Evolutionary conservation across 2,113 vertebrate genomes (phyloP).

Genomic region (Tenebrosternarchus preto): DNA sequence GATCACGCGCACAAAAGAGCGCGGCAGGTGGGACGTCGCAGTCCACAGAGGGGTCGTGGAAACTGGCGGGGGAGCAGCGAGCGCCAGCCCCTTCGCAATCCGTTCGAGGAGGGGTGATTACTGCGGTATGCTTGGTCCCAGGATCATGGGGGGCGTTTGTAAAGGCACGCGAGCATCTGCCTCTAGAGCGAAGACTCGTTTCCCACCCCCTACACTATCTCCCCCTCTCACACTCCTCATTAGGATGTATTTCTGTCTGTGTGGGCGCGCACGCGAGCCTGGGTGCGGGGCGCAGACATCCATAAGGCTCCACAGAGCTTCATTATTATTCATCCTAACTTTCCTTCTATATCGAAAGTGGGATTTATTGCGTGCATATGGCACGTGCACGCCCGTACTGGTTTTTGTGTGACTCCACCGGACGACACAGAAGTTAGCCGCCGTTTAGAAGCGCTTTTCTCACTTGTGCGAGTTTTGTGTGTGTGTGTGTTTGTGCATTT

Average conservation of each 20-base stretch:
- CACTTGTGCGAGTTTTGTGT: not conserved
- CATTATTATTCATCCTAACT: conserved; percentile 44
- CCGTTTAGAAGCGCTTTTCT: not conserved
- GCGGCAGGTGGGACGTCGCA: conserved; percentile 90
- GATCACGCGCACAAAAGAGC: conserved; percentile 80
- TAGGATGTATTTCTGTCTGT: not conserved
- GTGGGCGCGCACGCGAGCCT: not conserved
- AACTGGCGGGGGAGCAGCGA: conserved; percentile 69
- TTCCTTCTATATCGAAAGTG: conserved; percentile 20
- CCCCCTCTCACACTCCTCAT: conserved; percentile 32
- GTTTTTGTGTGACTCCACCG: not conserved
- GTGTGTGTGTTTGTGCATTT: not conserved
- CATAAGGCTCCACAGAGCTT: conserved; percentile 7
- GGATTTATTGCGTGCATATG: conserved; percentile 31
- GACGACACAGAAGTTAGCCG: not conserved
- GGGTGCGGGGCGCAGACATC: not conserved
- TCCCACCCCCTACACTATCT: conserved; percentile 9
- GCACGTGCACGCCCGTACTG: conserved; percentile 23
- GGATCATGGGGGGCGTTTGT: conserved; percentile 81
- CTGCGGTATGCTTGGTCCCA: conserved; percentile 70
- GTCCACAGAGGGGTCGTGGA: conserved; percentile 58
- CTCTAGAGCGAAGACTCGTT: conserved; percentile 56
- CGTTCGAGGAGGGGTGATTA: conserved; percentile 51
- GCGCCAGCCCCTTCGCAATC: conserved; percentile 68
- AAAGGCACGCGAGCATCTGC: conserved; percentile 97